Base-by-base conservation (phyloP, 2,113 vertebrate genomes). In the Eublepharis macularius region DNA sequence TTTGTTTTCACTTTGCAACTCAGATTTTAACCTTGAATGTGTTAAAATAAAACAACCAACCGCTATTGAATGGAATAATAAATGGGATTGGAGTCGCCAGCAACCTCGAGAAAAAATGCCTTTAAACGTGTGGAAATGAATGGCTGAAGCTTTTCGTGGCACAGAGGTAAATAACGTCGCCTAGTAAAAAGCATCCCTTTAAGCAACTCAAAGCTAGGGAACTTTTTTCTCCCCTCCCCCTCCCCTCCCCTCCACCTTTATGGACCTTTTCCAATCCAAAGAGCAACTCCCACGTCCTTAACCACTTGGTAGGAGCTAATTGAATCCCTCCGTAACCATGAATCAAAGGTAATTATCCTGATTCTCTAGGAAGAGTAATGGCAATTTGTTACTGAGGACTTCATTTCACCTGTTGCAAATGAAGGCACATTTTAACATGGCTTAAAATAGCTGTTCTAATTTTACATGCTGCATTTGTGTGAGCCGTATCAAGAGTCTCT, bases 341-440 rank as follows among this genome's bases (percentile, higher is more conserved):
- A 81, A 68, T 84, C 74, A 84, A 60, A 45, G 32, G 49, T 51
- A 77, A 84, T 77, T 77, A 49, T 39, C 34, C 65, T 69, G 0
- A 80, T 73, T 88, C 16, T 1, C 76, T 73, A 36, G 1, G 34
- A 84, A 76, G 49, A 89, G 82, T 80, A 72, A n/a, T 75, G 54
- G 70, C 2, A 21, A 0, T 76, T 84, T 34, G 4, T 78, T 84
- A 4, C 6, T 47, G 76, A 29, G 57, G 3, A 51, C 76, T 90
- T 8, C 24, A 41, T 57, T 72, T 77, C 1, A 68, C 2, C 16
- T 87, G 12, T 9, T 32, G 0, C 13, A 84, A 21, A 47, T 0
- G n/a, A n/a, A n/a, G 17, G 83, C 29, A 36, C 47, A 41, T 21
- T 57, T 49, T 13, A 77, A 49, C 32, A n/a, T 78, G 29, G 29